Percentiles rank a stretch among this genome's conserved stretches.
Evolutionary conservation across 2,888 invertebrate genomes (phyloP).

Genomic region (Ischnura elegans): DNA sequence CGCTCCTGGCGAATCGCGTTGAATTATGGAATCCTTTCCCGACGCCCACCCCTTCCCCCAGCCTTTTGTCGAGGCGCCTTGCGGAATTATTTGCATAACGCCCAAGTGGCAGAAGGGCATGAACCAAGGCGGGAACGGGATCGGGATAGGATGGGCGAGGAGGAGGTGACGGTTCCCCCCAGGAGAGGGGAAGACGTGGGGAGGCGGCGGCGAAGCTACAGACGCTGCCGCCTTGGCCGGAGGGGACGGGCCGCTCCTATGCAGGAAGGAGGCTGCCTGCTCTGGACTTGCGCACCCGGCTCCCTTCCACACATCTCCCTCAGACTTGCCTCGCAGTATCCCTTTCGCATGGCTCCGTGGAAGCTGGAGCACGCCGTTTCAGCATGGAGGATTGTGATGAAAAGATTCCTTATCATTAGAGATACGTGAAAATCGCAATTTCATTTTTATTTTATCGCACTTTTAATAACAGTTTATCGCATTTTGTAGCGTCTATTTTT

Average conservation of each 20-base stretch:
- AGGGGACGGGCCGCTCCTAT: neutral
- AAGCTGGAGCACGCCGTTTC: neutral
- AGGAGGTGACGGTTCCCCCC: slow-evolving; percentile 41
- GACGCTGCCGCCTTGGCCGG: neutral
- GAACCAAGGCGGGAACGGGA: slow-evolving; percentile 43
- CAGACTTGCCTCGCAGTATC: neutral
- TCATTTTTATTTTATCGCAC: too few relatives aligned
- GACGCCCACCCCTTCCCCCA: neutral
- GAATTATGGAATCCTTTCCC: neutral
- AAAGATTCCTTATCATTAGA: too few relatives aligned
- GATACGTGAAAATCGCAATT: too few relatives aligned
- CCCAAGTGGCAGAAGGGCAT: slow-evolving; percentile 30
- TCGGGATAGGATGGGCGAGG: neutral
- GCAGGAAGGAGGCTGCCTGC: neutral
- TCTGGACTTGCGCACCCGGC: neutral
- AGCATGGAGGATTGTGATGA: too few relatives aligned
- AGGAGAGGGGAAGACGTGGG: neutral
- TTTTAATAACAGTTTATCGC: too few relatives aligned
- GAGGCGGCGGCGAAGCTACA: neutral
- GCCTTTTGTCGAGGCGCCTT: neutral
- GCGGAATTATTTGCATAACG: neutral
- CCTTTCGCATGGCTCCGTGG: neutral
- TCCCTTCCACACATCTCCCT: neutral
- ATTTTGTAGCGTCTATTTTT: too few relatives aligned
- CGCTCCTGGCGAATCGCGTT: neutral